phyloP scores from a whole-genome alignment of 53 echinoderm and acorn worm genomes.

The Stichopus horrens region DNA sequence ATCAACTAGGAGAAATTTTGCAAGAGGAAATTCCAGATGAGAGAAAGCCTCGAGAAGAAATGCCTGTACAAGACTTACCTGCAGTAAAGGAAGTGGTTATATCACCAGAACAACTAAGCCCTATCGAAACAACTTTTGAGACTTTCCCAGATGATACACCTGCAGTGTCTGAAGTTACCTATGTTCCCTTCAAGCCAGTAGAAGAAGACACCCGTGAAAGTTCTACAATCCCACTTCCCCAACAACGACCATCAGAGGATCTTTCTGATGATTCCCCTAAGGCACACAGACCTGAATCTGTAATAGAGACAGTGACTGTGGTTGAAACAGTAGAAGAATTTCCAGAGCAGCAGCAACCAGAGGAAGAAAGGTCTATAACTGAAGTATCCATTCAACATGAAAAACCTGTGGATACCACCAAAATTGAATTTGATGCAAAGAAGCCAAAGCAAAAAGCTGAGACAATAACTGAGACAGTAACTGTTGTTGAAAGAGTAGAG shows the following conservation, averaged over 20 bases:
- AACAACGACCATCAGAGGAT: neutral
- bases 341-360: constrained; percentile 24
- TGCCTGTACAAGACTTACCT: neutral
- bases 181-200: constrained; percentile 23
- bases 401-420: constrained; percentile 12
- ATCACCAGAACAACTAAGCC: constrained; percentile 39
- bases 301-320: constrained; percentile 49
- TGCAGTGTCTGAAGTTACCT: constrained; percentile 30
- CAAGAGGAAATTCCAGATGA: constrained; percentile 39
- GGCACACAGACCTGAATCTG: neutral
- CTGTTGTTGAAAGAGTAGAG: constrained; percentile 40
- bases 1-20: constrained; percentile 47
- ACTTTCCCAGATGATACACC: constrained; percentile 11
- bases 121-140: constrained; percentile 15
- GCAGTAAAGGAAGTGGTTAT: constrained; percentile 27
- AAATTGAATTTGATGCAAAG: constrained; percentile 23
- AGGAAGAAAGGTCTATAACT: constrained; percentile 24
- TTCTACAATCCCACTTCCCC: neutral
- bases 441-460: neutral
- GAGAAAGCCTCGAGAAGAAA: neutral
- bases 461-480: constrained; percentile 28
- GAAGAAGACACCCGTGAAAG: constrained; percentile 26
- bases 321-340: constrained; percentile 48
- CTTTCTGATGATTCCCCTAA: constrained; percentile 23
- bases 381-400: constrained; percentile 46